phyloP scores from a whole-genome alignment of 2,888 invertebrate genomes.

The Chouioia cunea region DNA sequence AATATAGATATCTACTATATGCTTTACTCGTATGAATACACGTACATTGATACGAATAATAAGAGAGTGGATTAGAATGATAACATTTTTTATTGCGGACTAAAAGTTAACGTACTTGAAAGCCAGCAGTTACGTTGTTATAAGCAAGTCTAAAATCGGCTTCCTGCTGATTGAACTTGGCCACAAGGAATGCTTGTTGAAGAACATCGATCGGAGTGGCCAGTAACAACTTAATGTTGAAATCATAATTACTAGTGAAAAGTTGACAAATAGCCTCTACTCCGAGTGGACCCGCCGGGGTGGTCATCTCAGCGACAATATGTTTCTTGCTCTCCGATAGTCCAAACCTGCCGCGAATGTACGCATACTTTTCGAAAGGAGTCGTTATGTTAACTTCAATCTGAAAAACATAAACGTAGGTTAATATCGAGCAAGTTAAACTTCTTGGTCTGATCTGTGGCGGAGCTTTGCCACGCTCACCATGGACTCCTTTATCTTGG shows the following conservation, averaged over 20 bases:
- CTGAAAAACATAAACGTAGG: conserved; percentile 36
- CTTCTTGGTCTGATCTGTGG: not conserved
- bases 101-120: too few relatives aligned
- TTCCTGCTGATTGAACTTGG: conserved; percentile 77
- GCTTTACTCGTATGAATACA: too few relatives aligned
- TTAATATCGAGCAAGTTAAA: not conserved
- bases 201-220: conserved; percentile 82
- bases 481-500: conserved; percentile 81
- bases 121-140: conserved; percentile 81
- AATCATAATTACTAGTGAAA: conserved; percentile 74
- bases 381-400: conserved; percentile 79
- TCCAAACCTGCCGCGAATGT: conserved; percentile 78
- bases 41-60: too few relatives aligned
- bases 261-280: conserved; percentile 77
- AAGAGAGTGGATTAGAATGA: too few relatives aligned
- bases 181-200: conserved; percentile 76
- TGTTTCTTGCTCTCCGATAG: conserved; percentile 79
- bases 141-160: conserved; percentile 82
- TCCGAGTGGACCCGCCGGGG: conserved; percentile 79
- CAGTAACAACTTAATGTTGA: conserved; percentile 80
- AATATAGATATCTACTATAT: too few relatives aligned
- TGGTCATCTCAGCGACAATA: conserved; percentile 79
- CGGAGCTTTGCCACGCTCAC: conserved; percentile 39
- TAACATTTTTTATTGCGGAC: too few relatives aligned
- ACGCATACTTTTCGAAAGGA: conserved; percentile 77